Evolutionary conservation across 2,113 vertebrate species (phyloP).

Genomic region (Pelmatolapia mariae): DNA sequence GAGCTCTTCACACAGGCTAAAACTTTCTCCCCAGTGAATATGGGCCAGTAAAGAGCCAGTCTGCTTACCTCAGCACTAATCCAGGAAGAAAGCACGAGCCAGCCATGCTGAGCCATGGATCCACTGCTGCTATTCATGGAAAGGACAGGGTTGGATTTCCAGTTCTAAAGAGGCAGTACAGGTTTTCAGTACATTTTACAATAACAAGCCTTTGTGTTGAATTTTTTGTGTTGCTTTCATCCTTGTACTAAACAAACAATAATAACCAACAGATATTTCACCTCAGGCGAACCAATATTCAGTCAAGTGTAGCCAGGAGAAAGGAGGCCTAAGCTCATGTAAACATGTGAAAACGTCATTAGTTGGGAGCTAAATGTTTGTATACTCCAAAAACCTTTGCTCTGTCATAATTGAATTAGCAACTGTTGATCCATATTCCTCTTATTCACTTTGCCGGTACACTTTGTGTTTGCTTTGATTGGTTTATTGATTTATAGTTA

Average conservation of each 20-base stretch:
- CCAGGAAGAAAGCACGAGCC: constrained; percentile 11
- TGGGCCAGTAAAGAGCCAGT: constrained; percentile 22
- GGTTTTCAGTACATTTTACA: neutral
- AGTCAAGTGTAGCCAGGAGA: neutral
- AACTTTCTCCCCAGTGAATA: constrained; percentile 30
- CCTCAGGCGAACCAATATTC: neutral
- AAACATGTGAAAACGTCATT: neutral
- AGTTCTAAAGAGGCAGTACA: neutral
- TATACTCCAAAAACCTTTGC: neutral
- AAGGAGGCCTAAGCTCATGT: neutral
- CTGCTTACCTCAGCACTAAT: constrained; percentile 54
- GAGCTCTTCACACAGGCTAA: constrained; percentile 27
- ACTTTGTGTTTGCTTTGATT: neutral
- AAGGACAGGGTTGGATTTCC: constrained; percentile 7
- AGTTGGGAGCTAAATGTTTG: neutral
- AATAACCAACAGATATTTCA: neutral
- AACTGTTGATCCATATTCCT: neutral
- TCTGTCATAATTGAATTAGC: neutral
- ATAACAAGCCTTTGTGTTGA: neutral
- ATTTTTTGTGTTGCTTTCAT: neutral
- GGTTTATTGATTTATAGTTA: neutral
- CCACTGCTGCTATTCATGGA: constrained; percentile 32
- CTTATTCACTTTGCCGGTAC: neutral
- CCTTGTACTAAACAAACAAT: neutral
- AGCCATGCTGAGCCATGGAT: neutral